phyloP scores from a whole-genome alignment of 2,888 invertebrate genomes.

The Plusia festucae region DNA sequence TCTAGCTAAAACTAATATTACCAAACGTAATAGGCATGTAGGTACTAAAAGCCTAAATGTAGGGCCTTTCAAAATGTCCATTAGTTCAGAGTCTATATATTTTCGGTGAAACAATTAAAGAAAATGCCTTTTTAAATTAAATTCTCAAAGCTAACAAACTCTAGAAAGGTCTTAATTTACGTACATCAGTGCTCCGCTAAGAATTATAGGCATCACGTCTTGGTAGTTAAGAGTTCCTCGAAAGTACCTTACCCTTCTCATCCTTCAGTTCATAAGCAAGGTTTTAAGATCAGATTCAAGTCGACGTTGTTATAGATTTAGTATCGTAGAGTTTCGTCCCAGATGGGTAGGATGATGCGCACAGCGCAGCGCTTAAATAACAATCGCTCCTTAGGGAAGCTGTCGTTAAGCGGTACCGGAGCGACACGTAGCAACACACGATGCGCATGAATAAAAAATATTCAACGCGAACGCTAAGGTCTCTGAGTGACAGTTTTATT shows the following conservation, averaged over 20 bases:
- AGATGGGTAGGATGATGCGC: neutral
- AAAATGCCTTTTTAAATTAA: conserved; percentile 79
- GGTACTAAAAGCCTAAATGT: conserved; percentile 50
- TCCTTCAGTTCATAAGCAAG: neutral
- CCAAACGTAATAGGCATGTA: conserved; percentile 1
- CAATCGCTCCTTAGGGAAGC: neutral
- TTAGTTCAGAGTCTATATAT: conserved; percentile 71
- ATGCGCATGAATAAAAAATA: conserved; percentile 1
- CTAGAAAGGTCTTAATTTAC: conserved; percentile 68
- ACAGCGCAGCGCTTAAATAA: neutral
- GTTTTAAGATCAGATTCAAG: neutral
- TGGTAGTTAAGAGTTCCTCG: conserved; percentile 18
- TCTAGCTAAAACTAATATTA: neutral
- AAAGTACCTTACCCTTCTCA: neutral
- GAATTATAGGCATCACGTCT: conserved; percentile 33
- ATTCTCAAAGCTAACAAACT: conserved; percentile 72
- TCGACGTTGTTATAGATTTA: neutral
- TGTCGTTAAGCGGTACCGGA: neutral
- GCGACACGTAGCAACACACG: neutral
- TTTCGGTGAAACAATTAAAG: conserved; percentile 73
- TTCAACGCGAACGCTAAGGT: neutral
- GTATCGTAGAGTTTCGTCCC: neutral
- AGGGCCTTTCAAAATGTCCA: conserved; percentile 50
- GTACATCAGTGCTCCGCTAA: conserved; percentile 53
- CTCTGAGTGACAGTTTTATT: conserved; percentile 1